Conservation (phyloP, 2,797 vertebrate genomes). For the Cyprinella venusta region DNA sequence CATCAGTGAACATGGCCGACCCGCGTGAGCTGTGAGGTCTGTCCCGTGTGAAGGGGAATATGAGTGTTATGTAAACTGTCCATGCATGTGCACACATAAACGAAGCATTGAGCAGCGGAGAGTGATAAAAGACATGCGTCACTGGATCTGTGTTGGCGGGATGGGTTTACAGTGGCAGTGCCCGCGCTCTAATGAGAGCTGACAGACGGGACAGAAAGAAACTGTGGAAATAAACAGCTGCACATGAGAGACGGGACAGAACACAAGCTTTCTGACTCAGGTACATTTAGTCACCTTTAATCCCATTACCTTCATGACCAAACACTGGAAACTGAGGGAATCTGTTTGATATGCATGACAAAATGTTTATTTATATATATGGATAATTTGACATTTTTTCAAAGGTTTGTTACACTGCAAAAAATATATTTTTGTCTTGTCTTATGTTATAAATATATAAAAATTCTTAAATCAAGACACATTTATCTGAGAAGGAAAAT, state of each 20-base stretch:
- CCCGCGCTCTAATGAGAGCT: conserved; percentile 70
- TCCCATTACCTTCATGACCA: conserved; percentile 64
- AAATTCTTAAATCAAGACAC: neutral
- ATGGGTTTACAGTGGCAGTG: conserved; percentile 61
- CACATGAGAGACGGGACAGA: conserved; percentile 60
- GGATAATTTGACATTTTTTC: conserved; percentile 11
- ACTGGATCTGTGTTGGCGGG: conserved; percentile 58
- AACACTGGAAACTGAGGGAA: conserved; percentile 36
- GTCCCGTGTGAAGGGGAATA: conserved; percentile 16
- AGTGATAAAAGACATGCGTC: conserved; percentile 26
- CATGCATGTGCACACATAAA: conserved; percentile 39
- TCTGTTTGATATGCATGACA: neutral
- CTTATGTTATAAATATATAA: neutral
- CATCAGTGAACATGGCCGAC: neutral
- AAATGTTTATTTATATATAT: conserved; percentile 6
- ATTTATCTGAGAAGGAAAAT: neutral
- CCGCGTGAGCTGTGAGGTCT: neutral
- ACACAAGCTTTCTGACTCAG: conserved; percentile 64
- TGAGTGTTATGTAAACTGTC: conserved; percentile 32
- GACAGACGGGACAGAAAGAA: conserved; percentile 73
- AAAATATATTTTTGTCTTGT: neutral
- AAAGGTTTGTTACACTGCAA: conserved; percentile 25
- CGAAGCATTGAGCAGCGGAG: conserved; percentile 22
- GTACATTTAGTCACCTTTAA: conserved; percentile 69
- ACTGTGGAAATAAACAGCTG: conserved; percentile 76